Conservation (phyloP, 2,113 vertebrate species). For the Danionella cerebrum region DNA sequence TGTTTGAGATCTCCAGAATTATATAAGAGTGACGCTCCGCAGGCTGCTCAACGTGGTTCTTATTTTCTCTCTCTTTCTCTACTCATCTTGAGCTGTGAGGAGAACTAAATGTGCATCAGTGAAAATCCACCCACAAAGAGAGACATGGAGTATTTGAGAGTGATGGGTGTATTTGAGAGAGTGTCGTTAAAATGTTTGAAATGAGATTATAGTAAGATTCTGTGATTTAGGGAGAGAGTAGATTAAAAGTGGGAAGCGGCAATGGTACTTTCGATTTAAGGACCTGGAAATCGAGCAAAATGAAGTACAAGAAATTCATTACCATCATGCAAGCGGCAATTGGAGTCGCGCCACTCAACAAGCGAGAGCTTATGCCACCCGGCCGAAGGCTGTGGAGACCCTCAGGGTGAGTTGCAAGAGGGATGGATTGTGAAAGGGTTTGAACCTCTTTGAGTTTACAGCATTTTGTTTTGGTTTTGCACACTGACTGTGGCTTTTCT, state of each 20-base stretch:
- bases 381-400: constrained; percentile 86
- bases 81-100: background rate
- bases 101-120: constrained; percentile 34
- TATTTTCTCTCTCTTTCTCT: background rate
- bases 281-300: constrained; percentile 49
- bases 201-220: background rate
- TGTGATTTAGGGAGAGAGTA: background rate
- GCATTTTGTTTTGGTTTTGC: too few species aligned
- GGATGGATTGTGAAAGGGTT: too few species aligned
- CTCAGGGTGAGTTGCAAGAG: constrained; percentile 68
- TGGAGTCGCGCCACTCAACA: constrained; percentile 87
- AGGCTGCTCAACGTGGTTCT: constrained; percentile 51
- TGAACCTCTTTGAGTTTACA: too few species aligned
- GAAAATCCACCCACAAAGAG: background rate
- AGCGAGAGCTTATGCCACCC: constrained; percentile 81
- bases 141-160: background rate
- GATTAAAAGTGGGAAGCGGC: background rate
- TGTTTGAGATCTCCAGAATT: constrained; percentile 72
- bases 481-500: background rate
- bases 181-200: background rate
- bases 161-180: background rate
- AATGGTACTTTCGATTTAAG: background rate
- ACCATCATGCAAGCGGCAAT: constrained; percentile 86
- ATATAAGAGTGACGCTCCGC: constrained; percentile 68
- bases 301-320: constrained; percentile 94